A percentile compares a stretch with the other conserved stretches of the same genome.
phyloP scores from a whole-genome alignment of 92 coral and sea anemone species.

The Diadumene lineata region DNA sequence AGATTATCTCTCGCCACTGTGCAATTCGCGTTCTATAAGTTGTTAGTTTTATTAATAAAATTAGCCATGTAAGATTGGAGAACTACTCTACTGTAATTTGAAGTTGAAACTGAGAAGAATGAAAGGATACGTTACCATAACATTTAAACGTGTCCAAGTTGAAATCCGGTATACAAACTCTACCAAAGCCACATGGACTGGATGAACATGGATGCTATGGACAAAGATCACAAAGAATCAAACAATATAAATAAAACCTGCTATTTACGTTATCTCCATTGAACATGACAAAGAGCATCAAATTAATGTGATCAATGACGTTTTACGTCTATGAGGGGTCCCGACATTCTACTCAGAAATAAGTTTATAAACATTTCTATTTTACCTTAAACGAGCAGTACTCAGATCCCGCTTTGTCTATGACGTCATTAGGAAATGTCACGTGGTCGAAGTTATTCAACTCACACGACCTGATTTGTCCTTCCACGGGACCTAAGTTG shows the following conservation, averaged over 20 bases:
- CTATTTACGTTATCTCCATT: too few relatives aligned
- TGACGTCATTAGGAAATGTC: conserved; percentile 11
- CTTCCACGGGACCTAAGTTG: conserved; percentile 3
- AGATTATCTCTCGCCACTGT: too few relatives aligned
- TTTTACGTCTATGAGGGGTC: too few relatives aligned
- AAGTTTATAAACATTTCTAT: too few relatives aligned
- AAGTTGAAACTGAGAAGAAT: too few relatives aligned
- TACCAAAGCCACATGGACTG: background rate
- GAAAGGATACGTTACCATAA: background rate
- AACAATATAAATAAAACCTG: background rate
- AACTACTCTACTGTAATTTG: too few relatives aligned
- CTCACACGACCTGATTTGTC: conserved; percentile 17
- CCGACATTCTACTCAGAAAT: too few relatives aligned
- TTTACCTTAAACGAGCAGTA: conserved; percentile 11
- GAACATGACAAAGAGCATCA: too few relatives aligned
- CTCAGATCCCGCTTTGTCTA: conserved; percentile 2
- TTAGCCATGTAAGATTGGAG: too few relatives aligned
- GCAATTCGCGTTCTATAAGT: too few relatives aligned
- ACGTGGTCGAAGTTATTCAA: conserved; percentile 5
- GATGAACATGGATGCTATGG: background rate
- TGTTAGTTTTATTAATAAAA: too few relatives aligned
- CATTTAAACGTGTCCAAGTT: background rate
- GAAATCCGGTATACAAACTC: background rate
- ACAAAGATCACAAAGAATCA: too few relatives aligned
- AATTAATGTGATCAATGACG: background rate